Conservation (phyloP, 1,140 invertebrate genomes). For the Melitaea cinxia region DNA sequence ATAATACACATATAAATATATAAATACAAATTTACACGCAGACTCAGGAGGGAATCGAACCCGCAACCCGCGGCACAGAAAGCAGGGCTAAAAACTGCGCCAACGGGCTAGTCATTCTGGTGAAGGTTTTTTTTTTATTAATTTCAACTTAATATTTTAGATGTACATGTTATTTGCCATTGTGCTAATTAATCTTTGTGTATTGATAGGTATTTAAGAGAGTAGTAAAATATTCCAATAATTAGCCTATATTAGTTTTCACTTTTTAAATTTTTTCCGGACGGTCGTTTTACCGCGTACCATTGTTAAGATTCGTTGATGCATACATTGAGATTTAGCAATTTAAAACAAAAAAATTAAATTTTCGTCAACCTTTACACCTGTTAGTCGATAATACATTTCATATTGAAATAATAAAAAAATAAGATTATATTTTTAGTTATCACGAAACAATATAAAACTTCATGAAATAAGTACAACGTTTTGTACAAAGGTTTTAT, state of each 20-base stretch:
- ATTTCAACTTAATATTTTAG: too few relatives aligned
- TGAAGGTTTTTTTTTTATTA: too few relatives aligned
- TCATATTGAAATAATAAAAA: not conserved
- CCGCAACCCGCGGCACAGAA: too few relatives aligned
- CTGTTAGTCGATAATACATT: not conserved
- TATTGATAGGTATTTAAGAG: slow-evolving; percentile 2
- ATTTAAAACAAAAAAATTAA: slow-evolving; percentile 9
- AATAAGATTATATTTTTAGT: too few relatives aligned
- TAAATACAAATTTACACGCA: too few relatives aligned
- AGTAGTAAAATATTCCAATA: slow-evolving; percentile 14
- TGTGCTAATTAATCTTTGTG: not conserved
- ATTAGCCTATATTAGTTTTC: slow-evolving; percentile 19
- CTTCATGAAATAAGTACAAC: too few relatives aligned
- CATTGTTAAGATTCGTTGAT: slow-evolving; percentile 32
- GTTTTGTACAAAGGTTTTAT: too few relatives aligned
- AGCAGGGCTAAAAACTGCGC: too few relatives aligned
- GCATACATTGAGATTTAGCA: slow-evolving; percentile 33
- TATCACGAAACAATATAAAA: too few relatives aligned
- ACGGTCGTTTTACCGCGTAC: slow-evolving; percentile 28
- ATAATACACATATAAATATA: too few relatives aligned
- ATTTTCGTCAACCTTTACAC: not conserved
- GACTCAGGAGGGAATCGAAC: too few relatives aligned
- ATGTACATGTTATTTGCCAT: not conserved
- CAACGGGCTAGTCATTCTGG: too few relatives aligned
- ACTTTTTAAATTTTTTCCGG: slow-evolving; percentile 32